A percentile compares a stretch with the other conserved stretches of the same genome.
Evolutionary conservation across 2,113 vertebrate species (phyloP).

Genomic region (Lontra canadensis): DNA sequence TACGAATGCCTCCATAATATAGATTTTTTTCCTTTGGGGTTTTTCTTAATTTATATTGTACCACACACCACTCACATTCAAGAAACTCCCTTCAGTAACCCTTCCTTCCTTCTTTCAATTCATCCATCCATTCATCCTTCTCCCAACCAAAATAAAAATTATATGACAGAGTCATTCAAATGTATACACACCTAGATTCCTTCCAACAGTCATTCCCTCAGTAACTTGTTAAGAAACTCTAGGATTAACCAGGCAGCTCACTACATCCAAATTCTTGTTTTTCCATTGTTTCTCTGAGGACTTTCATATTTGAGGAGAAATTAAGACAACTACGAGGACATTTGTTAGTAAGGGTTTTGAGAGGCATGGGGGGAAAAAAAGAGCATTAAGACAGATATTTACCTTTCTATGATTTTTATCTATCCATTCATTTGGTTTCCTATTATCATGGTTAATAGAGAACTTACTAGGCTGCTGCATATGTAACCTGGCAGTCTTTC

Average conservation of each 20-base stretch:
- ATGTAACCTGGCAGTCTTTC: background rate
- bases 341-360: background rate
- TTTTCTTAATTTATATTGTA: background rate
- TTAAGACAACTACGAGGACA: background rate
- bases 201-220: background rate
- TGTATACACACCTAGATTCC: fast-evolving
- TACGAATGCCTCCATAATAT: fast-evolving
- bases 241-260: background rate
- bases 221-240: background rate
- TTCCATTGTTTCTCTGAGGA: background rate
- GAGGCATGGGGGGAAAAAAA: background rate
- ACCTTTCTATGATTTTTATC: background rate
- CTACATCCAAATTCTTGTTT: background rate
- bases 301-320: background rate
- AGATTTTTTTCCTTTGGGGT: background rate
- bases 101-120: background rate
- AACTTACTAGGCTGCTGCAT: background rate
- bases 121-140: background rate
- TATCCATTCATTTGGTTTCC: background rate
- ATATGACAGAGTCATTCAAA: background rate
- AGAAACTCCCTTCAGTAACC: background rate
- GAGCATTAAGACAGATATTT: background rate
- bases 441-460: fast-evolving
- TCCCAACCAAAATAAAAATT: background rate
- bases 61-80: background rate